Conservation (phyloP, 2,797 vertebrate species). For the Enteromius afrohamiltoni region DNA sequence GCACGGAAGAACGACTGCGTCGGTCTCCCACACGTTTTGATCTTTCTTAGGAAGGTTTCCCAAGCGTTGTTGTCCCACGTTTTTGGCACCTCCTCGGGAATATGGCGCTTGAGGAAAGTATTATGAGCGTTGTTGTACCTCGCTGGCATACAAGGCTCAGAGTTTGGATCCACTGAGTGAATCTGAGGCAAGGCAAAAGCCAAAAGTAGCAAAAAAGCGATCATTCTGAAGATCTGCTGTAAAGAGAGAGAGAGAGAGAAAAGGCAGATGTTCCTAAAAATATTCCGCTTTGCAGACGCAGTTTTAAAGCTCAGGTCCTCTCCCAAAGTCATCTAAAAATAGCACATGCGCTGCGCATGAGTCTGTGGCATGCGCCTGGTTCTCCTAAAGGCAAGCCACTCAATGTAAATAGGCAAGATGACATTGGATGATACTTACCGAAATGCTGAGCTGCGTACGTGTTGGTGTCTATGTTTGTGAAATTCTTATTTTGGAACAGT, state of each 20-base stretch:
- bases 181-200: constrained; percentile 5
- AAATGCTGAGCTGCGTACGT: neutral
- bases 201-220: constrained; percentile 29
- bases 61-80: constrained; percentile 67
- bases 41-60: constrained; percentile 65
- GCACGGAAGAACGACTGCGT: constrained; percentile 78
- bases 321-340: constrained; percentile 9
- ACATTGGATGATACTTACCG: neutral
- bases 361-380: neutral
- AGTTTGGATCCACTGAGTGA: constrained; percentile 58
- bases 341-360: neutral
- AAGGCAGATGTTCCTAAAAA: neutral
- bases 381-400: neutral
- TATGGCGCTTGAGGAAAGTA: constrained; percentile 71
- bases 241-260: neutral
- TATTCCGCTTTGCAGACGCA: neutral
- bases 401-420: neutral
- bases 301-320: neutral
- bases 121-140: constrained; percentile 66
- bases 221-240: constrained; percentile 39
- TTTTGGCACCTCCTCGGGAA: constrained; percentile 60
- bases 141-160: constrained; percentile 71
- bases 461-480: neutral
- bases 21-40: constrained; percentile 71
- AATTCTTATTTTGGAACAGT: neutral